phyloP scores from a whole-genome alignment of 2,888 invertebrate genomes.

The Sphaerophoria rueppellii region DNA sequence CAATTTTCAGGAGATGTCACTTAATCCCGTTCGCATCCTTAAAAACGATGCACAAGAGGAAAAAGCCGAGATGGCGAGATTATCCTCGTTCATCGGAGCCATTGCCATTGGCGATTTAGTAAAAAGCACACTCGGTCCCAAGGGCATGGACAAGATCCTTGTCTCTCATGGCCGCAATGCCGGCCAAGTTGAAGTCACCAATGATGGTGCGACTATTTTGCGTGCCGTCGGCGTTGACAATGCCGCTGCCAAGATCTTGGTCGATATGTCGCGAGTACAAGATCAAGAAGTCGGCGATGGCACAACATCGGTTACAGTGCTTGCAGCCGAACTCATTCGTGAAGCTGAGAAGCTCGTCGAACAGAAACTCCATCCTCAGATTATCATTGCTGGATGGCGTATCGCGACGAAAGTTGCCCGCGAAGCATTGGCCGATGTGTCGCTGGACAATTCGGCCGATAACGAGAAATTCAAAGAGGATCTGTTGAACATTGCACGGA shows the following conservation, averaged over 20 bases:
- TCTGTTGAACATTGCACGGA: conserved; percentile 97
- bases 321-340: conserved; percentile 95
- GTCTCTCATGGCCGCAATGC: conserved; percentile 91
- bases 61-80: conserved; percentile 97
- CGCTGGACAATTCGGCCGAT: conserved; percentile 92
- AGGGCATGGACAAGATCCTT: conserved; percentile 98
- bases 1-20: conserved; percentile 86
- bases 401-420: conserved; percentile 92
- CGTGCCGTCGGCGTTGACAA: conserved; percentile 98
- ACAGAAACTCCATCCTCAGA: conserved; percentile 98
- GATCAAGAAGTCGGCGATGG: conserved; percentile 99
- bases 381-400: conserved; percentile 97
- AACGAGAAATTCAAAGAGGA: conserved; percentile 91
- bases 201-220: conserved; percentile 99
- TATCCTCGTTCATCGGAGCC: conserved; percentile 99
- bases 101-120: conserved; percentile 99
- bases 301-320: conserved; percentile 98
- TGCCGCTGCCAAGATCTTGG: conserved; percentile 98
- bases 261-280: conserved; percentile 99
- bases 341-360: conserved; percentile 97
- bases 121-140: conserved; percentile 98
- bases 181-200: conserved; percentile 96
- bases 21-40: conserved; percentile 96
- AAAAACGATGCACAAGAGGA: conserved; percentile 99
- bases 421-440: conserved; percentile 89